Base-by-base conservation (phyloP, 1,140 invertebrate species). In the Lepidurus apus region DNA sequence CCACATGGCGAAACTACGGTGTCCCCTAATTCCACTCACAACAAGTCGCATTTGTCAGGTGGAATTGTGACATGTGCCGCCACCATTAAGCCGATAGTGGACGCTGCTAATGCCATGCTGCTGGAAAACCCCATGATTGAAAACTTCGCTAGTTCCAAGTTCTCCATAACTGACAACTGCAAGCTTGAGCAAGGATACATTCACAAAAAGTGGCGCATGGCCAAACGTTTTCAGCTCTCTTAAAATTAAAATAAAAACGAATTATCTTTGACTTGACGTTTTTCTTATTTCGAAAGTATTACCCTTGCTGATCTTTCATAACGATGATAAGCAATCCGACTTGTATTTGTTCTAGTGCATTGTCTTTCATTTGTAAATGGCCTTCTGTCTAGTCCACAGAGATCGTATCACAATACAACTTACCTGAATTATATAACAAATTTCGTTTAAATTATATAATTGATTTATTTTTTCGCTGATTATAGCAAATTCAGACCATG, bases 381-480 rank as follows among this genome's bases (percentile, higher is more conserved):
- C 53, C 21, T 65, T 65, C 53, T 65, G 53, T 11, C 53, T 65
- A 65, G 53, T 65, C 53, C 2, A 65, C 53, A 65, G 53, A 65
- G 0, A 21, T n/a, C 53, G 53, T 65, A 1, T 65, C 17, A 65
- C 53, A 21, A 65, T 65, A 65, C 17, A 13, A 6, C 21, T 9
- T 21, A 65, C 17, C 9, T n/a, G 21, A 9, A 65, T 65, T 65
- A 65, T n/a, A 21, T 1, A 65, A 65, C 17, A 65, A 6, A n/a
- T 11, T 26, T 26, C 1, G 26, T 26, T 26, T 26, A 26, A 65
- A 65, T 21, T 65, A 65, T 65, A 9, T 7, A 47, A 11, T 0
- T 8, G 10, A 2, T 65, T 65, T 6, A 65, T 6, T 65, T 65
- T 65, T 65, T 11, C 11, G 0, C 21, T 11, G 11, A 7, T 26